Percentiles rank a stretch among this genome's conserved stretches.
Conservation (phyloP, 2,797 vertebrate species). For the Coranthus polyacanthus region DNA sequence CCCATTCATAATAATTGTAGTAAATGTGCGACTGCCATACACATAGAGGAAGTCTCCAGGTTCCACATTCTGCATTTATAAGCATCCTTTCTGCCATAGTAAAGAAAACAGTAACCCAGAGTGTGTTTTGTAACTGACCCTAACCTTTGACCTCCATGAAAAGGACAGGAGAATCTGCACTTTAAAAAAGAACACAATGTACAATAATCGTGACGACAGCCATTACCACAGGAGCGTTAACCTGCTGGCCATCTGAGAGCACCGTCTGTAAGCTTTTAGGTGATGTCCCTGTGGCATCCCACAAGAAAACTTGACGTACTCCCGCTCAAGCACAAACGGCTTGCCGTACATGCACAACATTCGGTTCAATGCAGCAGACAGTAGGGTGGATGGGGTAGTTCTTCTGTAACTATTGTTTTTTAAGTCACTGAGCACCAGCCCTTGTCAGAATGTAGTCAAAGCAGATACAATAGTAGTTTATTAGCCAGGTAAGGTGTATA, state of each 20-base stretch:
- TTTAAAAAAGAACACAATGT: too few species aligned
- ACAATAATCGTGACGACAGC: too few species aligned
- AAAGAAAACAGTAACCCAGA: neutral
- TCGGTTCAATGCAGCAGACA: too few species aligned
- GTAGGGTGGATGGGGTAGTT: too few species aligned
- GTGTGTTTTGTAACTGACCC: neutral
- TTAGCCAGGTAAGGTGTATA: neutral
- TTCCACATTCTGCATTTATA: neutral
- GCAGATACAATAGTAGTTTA: neutral
- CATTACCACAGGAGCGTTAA: too few species aligned
- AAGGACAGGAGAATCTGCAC: too few species aligned
- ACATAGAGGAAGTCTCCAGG: neutral
- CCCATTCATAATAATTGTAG: neutral
- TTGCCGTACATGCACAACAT: too few species aligned
- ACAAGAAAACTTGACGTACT: too few species aligned
- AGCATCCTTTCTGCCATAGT: neutral
- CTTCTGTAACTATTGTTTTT: neutral
- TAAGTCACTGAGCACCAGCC: neutral
- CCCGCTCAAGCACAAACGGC: too few species aligned
- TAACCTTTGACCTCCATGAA: constrained; percentile 33
- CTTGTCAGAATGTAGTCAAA: neutral
- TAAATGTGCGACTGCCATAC: neutral
- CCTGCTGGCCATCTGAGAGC: too few species aligned
- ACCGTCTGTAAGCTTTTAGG: too few species aligned
- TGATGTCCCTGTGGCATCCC: too few species aligned